Evolutionary conservation across 2,888 invertebrate genomes (phyloP).

Genomic region (Synanthedon myopaeformis): DNA sequence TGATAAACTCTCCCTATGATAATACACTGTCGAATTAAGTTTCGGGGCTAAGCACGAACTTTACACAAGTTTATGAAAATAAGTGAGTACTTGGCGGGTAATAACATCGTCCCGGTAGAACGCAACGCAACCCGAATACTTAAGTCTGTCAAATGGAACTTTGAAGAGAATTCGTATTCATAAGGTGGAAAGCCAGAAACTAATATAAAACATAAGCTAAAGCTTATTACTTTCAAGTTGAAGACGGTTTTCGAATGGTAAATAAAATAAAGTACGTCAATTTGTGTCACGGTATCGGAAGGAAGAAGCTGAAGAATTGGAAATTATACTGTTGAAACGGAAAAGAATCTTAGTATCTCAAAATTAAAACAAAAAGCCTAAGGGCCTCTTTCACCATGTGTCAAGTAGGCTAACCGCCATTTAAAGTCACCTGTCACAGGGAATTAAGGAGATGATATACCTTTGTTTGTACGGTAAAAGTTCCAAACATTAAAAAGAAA

Average conservation of each 20-base stretch:
- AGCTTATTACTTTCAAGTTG: not conserved
- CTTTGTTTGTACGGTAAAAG: too few species aligned
- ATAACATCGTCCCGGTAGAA: constrained; percentile 13
- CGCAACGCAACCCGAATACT: constrained; percentile 12
- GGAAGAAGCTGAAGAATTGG: not conserved
- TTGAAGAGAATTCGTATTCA: constrained; percentile 20
- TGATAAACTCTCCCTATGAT: not conserved
- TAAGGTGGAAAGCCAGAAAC: constrained; percentile 20
- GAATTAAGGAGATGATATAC: too few species aligned
- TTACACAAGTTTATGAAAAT: constrained; percentile 16
- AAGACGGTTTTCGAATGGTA: not conserved
- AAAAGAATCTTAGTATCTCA: too few species aligned
- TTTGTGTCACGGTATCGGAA: not conserved
- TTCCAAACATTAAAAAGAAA: too few species aligned
- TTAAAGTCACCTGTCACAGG: too few species aligned
- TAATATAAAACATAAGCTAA: not conserved
- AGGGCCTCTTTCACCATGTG: too few species aligned
- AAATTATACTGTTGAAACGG: too few species aligned
- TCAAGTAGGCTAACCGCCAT: too few species aligned
- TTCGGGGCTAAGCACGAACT: not conserved
- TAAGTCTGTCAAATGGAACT: constrained; percentile 18
- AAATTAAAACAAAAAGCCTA: too few species aligned
- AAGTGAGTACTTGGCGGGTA: constrained; percentile 14
- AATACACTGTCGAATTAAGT: not conserved
- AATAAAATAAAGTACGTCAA: not conserved